Percentiles rank a stretch among this genome's conserved stretches.
phyloP scores from a whole-genome alignment of 2,113 vertebrate genomes.

The Leucoraja erinaceus region DNA sequence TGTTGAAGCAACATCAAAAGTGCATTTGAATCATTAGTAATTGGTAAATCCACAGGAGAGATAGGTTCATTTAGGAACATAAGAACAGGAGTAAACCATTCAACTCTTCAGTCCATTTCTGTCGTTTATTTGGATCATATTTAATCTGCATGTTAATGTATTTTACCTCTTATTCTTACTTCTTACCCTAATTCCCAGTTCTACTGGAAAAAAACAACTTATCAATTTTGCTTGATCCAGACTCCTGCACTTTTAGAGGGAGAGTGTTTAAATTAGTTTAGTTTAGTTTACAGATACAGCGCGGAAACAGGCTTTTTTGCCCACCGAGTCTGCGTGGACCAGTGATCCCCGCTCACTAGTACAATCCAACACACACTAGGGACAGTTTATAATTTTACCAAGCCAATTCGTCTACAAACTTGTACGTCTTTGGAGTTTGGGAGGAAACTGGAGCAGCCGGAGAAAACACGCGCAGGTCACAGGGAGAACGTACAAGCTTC shows the following conservation, averaged over 20 bases:
- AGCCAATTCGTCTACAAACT: too few relatives aligned
- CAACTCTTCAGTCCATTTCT: background rate
- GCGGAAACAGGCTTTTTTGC: too few relatives aligned
- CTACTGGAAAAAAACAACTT: background rate
- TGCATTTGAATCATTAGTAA: background rate
- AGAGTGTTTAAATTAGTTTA: background rate
- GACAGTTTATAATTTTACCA: too few relatives aligned
- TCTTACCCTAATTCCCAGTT: too few relatives aligned
- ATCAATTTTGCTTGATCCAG: background rate
- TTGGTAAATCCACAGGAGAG: background rate
- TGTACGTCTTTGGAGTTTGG: too few relatives aligned
- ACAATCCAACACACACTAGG: too few relatives aligned
- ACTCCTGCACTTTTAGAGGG: background rate
- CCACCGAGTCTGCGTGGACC: too few relatives aligned
- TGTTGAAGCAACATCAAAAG: background rate
- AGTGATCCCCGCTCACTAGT: too few relatives aligned
- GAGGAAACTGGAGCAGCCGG: too few relatives aligned
- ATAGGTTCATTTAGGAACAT: background rate
- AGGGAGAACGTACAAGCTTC: too few relatives aligned
- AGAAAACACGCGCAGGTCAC: too few relatives aligned
- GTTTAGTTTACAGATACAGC: too few relatives aligned
- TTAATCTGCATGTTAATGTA: background rate
- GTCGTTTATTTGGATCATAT: background rate
- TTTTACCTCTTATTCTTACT: background rate
- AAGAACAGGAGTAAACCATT: background rate